These are phyloP conservation scores for Manacus vitellinus DNA, from an alignment of 2,113 vertebrate genomes.

Conservation along the genomic window DNA sequence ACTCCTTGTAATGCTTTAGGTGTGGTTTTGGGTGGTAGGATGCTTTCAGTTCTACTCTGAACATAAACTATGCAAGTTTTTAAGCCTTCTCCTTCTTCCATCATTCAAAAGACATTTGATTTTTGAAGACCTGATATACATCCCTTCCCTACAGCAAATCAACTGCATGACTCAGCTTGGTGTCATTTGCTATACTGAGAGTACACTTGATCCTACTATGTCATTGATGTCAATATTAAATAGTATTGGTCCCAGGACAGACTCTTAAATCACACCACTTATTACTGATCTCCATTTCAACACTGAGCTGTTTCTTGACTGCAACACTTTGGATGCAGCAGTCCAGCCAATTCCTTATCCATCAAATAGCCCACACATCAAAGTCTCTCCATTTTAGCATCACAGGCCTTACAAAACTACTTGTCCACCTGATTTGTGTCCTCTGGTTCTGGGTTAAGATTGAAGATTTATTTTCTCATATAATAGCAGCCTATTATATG, in stretches of 20 bases:
- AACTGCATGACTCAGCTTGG: neutral
- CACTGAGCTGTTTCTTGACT: neutral
- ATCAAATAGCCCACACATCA: neutral
- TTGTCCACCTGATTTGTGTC: neutral
- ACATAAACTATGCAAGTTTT: neutral
- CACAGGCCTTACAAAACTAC: neutral
- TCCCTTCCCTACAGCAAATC: neutral
- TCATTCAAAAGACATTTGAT: neutral
- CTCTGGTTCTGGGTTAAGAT: neutral
- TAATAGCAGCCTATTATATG: neutral
- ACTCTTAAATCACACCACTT: neutral
- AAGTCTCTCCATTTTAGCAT: neutral
- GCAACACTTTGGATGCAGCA: neutral
- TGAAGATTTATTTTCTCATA: neutral
- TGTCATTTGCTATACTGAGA: neutral
- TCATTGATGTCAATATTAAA: neutral
- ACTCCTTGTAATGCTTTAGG: neutral
- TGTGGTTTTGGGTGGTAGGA: neutral
- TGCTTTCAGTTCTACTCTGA: neutral
- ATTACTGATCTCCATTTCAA: neutral
- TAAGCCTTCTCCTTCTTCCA: neutral
- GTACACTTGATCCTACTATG: rapidly evolving
- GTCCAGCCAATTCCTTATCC: neutral
- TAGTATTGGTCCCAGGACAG: neutral
- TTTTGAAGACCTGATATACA: neutral